Evolutionary conservation across 2,888 invertebrate genomes (phyloP).

Genomic region (Aleiodes leptofemur): DNA sequence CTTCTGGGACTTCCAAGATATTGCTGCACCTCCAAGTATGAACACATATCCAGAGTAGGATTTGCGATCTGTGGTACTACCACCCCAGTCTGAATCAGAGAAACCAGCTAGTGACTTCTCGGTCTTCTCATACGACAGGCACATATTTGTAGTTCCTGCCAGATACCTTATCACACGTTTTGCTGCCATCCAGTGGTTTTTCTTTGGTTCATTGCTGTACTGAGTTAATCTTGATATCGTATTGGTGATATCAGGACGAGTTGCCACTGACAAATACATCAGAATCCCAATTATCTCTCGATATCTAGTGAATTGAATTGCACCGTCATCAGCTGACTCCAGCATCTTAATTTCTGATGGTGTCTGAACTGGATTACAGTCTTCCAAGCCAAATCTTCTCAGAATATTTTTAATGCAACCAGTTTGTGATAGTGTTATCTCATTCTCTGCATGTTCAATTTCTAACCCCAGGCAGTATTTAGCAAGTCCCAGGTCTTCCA

Average conservation of each 20-base stretch:
- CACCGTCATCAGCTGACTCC: too few relatives aligned
- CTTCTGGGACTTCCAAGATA: constrained; percentile 46
- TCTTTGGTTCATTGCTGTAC: too few relatives aligned
- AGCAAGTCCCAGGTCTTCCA: constrained; percentile 25
- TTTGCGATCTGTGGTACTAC: neutral
- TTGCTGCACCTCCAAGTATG: constrained; percentile 26
- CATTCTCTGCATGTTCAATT: neutral
- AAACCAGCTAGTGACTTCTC: neutral
- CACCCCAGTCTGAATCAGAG: neutral
- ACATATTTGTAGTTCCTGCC: neutral
- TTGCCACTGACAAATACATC: constrained; percentile 27
- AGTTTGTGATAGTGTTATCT: constrained; percentile 12
- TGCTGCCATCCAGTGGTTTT: neutral
- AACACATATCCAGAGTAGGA: constrained; percentile 15
- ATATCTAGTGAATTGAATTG: too few relatives aligned
- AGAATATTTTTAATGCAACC: neutral
- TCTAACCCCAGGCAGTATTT: constrained; percentile 26
- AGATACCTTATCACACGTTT: neutral
- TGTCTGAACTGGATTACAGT: constrained; percentile 25
- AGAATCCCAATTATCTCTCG: constrained; percentile 32
- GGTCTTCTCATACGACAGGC: neutral
- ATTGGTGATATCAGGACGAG: constrained; percentile 27
- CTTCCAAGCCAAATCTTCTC: constrained; percentile 9
- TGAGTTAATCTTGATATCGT: neutral
- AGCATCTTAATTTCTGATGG: neutral